Percentiles rank a stretch among this genome's conserved stretches.
Evolutionary conservation across 1,140 invertebrate genomes (phyloP).

Genomic region (Notospermus geniculatus): DNA sequence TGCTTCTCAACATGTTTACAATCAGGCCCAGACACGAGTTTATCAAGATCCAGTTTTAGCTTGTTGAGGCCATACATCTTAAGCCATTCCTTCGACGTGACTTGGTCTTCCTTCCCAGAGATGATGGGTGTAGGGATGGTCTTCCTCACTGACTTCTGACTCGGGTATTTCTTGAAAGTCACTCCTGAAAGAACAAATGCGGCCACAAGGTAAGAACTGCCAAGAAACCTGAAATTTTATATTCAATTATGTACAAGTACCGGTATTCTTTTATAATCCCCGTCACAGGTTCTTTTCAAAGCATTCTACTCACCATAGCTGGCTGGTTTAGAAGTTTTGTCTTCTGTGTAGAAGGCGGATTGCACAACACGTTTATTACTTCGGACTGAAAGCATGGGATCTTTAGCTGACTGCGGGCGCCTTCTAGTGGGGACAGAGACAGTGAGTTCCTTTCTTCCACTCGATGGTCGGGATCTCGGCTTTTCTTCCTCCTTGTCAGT

Average conservation of each 20-base stretch:
- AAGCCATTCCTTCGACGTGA: slow-evolving; percentile 55
- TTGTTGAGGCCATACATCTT: slow-evolving; percentile 49
- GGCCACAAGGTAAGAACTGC: too few relatives aligned
- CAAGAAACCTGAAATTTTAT: too few relatives aligned
- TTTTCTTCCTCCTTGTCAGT: slow-evolving; percentile 2
- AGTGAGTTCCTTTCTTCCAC: background rate
- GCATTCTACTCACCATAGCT: background rate
- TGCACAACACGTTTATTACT: slow-evolving; percentile 26
- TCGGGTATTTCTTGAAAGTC: slow-evolving; percentile 44
- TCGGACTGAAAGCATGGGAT: slow-evolving; percentile 44
- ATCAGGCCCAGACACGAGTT: slow-evolving; percentile 52
- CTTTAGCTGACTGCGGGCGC: slow-evolving; percentile 31
- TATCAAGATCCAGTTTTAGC: slow-evolving; percentile 51
- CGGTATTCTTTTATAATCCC: too few relatives aligned
- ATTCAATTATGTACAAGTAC: too few relatives aligned
- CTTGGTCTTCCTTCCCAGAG: slow-evolving; percentile 46
- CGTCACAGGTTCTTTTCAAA: too few relatives aligned
- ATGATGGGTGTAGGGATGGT: slow-evolving; percentile 36
- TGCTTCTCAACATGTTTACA: slow-evolving; percentile 50
- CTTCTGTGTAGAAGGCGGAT: slow-evolving; percentile 45
- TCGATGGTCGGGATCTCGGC: slow-evolving; percentile 4
- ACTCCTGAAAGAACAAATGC: slow-evolving; percentile 35
- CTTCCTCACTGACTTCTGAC: slow-evolving; percentile 43
- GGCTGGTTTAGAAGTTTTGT: slow-evolving; percentile 24
- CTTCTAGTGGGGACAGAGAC: too few relatives aligned